Base-by-base conservation (phyloP, 2,888 invertebrate species). In the Lottia scabra region DNA sequence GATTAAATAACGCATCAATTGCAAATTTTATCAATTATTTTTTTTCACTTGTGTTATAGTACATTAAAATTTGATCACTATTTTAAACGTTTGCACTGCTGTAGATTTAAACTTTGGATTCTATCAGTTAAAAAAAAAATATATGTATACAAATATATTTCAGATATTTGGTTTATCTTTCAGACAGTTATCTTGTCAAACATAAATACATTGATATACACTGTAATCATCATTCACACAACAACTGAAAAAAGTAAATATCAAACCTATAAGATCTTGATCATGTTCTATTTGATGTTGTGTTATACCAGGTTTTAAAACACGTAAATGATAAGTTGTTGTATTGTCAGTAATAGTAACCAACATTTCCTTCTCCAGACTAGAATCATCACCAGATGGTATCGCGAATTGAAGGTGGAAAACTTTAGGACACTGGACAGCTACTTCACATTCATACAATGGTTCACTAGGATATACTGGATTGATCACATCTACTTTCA, bases 391-490 rank as follows among this genome's bases (percentile, higher is more conserved):
- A 0, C 81, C 83, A 16, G 84, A 85, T 10, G 87, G 87, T 44
- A 87, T 71, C 43, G 78, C 76, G 73, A 87, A 86, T 67, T 71
- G 76, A 27, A 88, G 48, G 65, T 75, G 73, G 77, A 88, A 88
- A 30, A 68, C 70, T 44, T 71, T 74, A 4, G 87, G 87, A 76
- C 88, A 87, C 67, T 82, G 79, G 45, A 87, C 80, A 8, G 82
- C 84, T 2, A 86, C 76, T 68, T 87, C 86, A 72, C 84, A 85
- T 65, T 85, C 76, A 73, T 84, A 88, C 66, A 88, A 67, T 4
- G 83, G 77, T 43, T 77, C 67, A 6, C 75, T 69, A 0, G 82
- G 79, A 73, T 87, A 87, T 43, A 70, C 75, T 0, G 86, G 83
- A 73, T 87, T 87, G 13, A 81, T 80, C 13, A 88, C 77, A 46